Evolutionary conservation across 2,888 invertebrate species (phyloP), one percentile per base, ranked within the genome.

Genomic region (Sturmia bella): DNA sequence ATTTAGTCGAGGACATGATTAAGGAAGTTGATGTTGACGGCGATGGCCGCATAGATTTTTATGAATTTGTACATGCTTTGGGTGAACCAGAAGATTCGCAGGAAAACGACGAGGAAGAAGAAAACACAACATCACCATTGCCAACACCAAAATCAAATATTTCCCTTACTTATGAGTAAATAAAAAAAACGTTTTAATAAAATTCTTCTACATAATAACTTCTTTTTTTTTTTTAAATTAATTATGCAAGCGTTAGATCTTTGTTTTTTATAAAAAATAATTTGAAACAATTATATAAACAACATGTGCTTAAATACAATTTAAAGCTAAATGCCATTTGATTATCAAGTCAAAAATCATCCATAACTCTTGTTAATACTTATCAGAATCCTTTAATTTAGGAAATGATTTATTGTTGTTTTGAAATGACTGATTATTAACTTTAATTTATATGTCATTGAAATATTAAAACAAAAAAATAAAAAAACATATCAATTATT

Each of bases 1-100:
- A 37, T 43, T 39, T 43, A 97, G 97, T 98, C 91, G 97, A 98
- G 90, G 97, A 98, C 89, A 98, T 98, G 97, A 98, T 98, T 88
- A 97, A 97, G 88, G 98, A 98, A 92, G 98, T 98, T 7, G 98
- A 98, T 88, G 96, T 97, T 1, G 97, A 98, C 89, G 97, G 98
- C 1, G 98, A 98, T 89, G 98, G 98, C 1, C 93, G 97, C 84
- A 98, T 98, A 87, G 97, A 98, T 91, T 98, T 97, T 91, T 95
- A 97, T 88, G 98, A 97, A 95, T 91, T 91, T 81, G 97, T 96
- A 2, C 94, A 96, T 87, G 96, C 97, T 0, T 92, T 97, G 6
- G 96, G 96, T 0, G 96, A 97, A 89, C 96, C 96, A 0, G 96
- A 96, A 88, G 95, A 96, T 86, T 94, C 94, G 27, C 94, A 94